Evolutionary conservation across 92 coral and sea anemone species (phyloP), one percentile per base, ranked within the genome.

Genomic region (Virgularia gustaviana): DNA sequence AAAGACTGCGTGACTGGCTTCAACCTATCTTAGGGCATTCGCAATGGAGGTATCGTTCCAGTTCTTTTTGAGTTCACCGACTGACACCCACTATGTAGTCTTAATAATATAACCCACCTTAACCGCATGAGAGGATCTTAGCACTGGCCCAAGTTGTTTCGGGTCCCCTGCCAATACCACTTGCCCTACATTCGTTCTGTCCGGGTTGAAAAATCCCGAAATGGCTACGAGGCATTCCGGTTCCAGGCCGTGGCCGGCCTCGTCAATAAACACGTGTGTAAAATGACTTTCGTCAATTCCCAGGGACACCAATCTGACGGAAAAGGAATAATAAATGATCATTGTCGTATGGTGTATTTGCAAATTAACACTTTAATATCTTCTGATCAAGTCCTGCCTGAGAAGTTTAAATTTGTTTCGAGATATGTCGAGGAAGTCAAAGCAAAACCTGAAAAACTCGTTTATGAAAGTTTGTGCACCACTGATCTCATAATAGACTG

Each of bases 171-270:
- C 88, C 20, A 88, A 70, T 27, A 88, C 96, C 43, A 88, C 66
- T 76, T 88, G 96, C 13, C 96, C 96, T 57, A 85, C 85, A 70
- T 73, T 83, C 67, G 84, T 81, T 47, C 75, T 81, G 34, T 77
- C 85, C 22, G 90, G 72, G 52, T 86, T 81, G 12, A 88, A 75
- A 59, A 88, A 4, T 23, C 96, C 96, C 22, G 90, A 81, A 71
- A 88, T 83, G 81, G 96, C 87, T 57, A 88, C 90, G 74, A 88
- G 28, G 67, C 88, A 82, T 63, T 88, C 96, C n/a, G 96, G 96
- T 65, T 88, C 90, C 56, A 88, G 71, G 33, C 86, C 78, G 15
- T 88, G 90, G 23, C 96, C 96, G 0, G 96, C 90, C 42, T 88
- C 96, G 43, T 88, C 96, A 49, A 88, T 86, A 60, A 88, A 88